These are phyloP conservation scores for Porites australiensis DNA, from an alignment of 64 coral and sea anemone genomes.

Conservation along the genomic window DNA sequence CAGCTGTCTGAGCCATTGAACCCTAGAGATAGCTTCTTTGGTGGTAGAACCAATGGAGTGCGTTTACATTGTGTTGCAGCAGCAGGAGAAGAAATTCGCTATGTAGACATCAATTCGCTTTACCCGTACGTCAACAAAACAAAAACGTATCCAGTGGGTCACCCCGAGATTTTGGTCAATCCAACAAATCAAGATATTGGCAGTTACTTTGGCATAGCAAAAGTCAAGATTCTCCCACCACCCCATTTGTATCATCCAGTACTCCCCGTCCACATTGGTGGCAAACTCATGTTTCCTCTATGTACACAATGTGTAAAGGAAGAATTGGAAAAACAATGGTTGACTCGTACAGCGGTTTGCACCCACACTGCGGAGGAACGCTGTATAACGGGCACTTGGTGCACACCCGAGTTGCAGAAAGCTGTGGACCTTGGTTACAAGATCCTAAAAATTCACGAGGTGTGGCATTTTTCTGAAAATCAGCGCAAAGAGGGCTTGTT, in stretches of 20 bases:
- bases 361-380: slow-evolving; percentile 5
- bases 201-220: neutral
- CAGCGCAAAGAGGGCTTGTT: neutral
- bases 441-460: slow-evolving; percentile 1
- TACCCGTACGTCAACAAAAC: neutral
- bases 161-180: neutral
- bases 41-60: neutral
- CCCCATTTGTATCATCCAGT: slow-evolving; percentile 6
- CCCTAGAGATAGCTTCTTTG: neutral
- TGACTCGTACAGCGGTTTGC: neutral
- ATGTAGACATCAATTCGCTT: neutral
- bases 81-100: neutral
- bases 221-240: neutral
- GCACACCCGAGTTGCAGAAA: neutral
- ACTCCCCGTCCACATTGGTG: neutral
- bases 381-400: neutral
- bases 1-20: neutral
- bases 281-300: neutral
- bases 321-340: neutral
- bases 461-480: slow-evolving; percentile 13
- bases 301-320: neutral
- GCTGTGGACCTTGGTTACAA: neutral
- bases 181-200: neutral
- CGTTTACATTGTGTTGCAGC: neutral
- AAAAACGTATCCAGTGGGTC: neutral